Evolutionary conservation across 2,797 vertebrate genomes (phyloP).

Genomic region (Salarias fasciatus): DNA sequence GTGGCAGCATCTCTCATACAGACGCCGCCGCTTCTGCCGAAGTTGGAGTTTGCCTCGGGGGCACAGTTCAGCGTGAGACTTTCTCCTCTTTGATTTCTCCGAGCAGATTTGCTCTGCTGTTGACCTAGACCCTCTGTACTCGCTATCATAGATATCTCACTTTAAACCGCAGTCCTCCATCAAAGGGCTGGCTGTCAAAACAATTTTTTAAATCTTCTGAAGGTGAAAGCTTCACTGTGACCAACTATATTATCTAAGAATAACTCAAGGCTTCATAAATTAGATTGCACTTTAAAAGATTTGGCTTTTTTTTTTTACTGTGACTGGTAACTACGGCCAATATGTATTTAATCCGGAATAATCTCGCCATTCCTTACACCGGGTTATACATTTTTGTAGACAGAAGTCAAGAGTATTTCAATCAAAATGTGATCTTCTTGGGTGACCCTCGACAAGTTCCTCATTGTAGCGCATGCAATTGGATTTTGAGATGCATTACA

Average conservation of each 20-base stretch:
- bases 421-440: background rate
- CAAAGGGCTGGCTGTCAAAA: conserved; percentile 16
- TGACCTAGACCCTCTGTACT: conserved; percentile 40
- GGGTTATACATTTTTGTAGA: no score
- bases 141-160: conserved; percentile 23
- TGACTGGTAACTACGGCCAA: background rate
- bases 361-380: no score
- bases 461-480: no score
- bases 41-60: conserved; percentile 67
- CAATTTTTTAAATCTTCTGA: conserved; percentile 2
- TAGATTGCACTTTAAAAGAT: background rate
- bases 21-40: conserved; percentile 38
- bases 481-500: no score
- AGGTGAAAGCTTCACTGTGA: background rate
- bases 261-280: background rate
- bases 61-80: conserved; percentile 51
- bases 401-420: no score
- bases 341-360: no score
- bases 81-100: conserved; percentile 60
- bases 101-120: conserved; percentile 50
- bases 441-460: background rate
- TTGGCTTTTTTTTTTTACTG: background rate
- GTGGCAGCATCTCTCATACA: conserved; percentile 72
- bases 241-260: background rate
- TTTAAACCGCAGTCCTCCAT: conserved; percentile 38